Base-by-base conservation (phyloP, 2,888 invertebrate genomes). In the Leistus spinibarbis region DNA sequence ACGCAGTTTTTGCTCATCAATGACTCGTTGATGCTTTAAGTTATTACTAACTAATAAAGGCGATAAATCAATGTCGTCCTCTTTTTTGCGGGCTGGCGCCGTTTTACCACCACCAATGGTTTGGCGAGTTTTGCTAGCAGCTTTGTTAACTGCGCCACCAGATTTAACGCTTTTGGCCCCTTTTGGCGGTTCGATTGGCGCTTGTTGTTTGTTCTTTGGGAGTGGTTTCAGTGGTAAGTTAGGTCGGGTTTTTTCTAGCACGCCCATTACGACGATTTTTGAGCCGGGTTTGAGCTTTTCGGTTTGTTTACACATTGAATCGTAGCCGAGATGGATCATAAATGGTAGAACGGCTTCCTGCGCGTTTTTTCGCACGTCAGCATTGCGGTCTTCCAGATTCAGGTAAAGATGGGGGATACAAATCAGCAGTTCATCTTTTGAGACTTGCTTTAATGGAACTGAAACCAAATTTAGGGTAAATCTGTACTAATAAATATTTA, bases 1-100 rank as follows among this genome's bases (percentile, higher is more conserved):
- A 87, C 96, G 96, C 75, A 98, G 88, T 84, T 95, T 95, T 81
- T 95, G 96, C 84, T 99, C 99, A 82, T 99, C 99, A 65, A 96
- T 93, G 63, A 95, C 90, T 70, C 99, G 89, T 84, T 97, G 97
- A 83, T 96, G 95, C 85, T 99, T 99, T 67, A 95, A 88, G 82
- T 93, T 95, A 82, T 96, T 96, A 17, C 91, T 89, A 0, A 92
- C 91, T 63, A 98, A 87, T 1, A 96, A 86, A 0, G 96, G 95
- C 0, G 93, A 90, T 0, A 88, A 90, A 80, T 96, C 96, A 10
- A 94, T 90, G 76, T 96, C 97, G 76, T 97, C 97, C 7, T 93
- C 92, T 81, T 96, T 96, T 82, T 95, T 96, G 16, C 89, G 87
- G 4, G 89, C 87, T 22, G 88, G 82, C 83, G 60, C 60, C 17